phyloP scores from a whole-genome alignment of 2,113 vertebrate species.

The Penelope pileata region DNA sequence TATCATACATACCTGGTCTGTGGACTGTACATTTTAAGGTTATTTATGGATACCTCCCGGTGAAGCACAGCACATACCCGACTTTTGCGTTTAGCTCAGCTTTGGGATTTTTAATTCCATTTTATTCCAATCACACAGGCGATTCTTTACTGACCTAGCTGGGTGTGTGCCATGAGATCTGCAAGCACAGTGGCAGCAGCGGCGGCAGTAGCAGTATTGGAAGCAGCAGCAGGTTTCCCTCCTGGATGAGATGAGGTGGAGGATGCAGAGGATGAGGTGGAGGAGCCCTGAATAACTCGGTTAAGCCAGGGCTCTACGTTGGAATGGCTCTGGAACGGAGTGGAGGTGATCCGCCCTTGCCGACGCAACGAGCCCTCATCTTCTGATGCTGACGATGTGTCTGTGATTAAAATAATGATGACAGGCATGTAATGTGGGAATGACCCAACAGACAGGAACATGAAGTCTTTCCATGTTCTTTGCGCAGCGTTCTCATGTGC shows the following conservation, averaged over 20 bases:
- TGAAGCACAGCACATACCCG: not conserved
- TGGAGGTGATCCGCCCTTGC: constrained; percentile 88
- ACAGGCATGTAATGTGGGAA: constrained; percentile 66
- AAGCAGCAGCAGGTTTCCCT: constrained; percentile 85
- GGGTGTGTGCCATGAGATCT: constrained; percentile 91
- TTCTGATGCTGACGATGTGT: constrained; percentile 98
- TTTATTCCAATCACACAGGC: constrained; percentile 19
- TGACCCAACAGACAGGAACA: constrained; percentile 10
- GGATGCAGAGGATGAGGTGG: constrained; percentile 97
- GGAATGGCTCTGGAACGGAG: constrained; percentile 85
- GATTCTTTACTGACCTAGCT: constrained; percentile 88
- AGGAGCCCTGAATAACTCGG: constrained; percentile 94
- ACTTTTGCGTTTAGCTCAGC: not conserved
- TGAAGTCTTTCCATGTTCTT: not conserved
- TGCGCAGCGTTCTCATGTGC: not conserved
- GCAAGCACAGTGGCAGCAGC: constrained; percentile 84
- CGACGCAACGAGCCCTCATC: constrained; percentile 94
- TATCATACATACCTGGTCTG: constrained; percentile 45
- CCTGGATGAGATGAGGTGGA: constrained; percentile 97
- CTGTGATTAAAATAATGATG: constrained; percentile 86
- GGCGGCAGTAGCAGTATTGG: constrained; percentile 76
- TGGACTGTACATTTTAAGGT: not conserved
- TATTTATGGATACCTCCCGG: not conserved
- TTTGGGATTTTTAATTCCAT: not conserved
- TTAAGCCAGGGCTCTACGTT: constrained; percentile 94